Evolutionary conservation across 2,113 vertebrate species (phyloP), one percentile per base, ranked within the genome.

Genomic region (Addax nasomaculatus): DNA sequence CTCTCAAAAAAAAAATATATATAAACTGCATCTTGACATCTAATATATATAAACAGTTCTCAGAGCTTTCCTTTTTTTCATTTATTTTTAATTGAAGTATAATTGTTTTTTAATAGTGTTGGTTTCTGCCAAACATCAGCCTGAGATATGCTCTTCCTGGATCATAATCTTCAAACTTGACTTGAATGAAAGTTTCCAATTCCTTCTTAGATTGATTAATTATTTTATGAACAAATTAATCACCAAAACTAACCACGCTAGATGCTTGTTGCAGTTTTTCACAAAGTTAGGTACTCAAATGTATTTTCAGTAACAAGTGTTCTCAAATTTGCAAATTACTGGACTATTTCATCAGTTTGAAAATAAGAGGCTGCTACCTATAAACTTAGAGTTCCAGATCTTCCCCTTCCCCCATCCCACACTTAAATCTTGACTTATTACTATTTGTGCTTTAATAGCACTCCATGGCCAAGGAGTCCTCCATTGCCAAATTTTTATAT

Each of bases 321-420:
- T 90, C 3, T 47, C 43, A 93, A 85, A 62, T 94, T 89, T 60
- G 13, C 21, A 88, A 85, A 88, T 27, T 33, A 90, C 10, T 13
- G 6, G 23, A 67, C 11, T 5, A 51, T 25, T 11, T 90, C 36
- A 96, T 85, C 49, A 89, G 57, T 79, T 94, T 94, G 23, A 91
- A 92, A 85, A 23, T 64, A 70, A 55, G 7, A 60, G 27, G 5
- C 39, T 23, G 49, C 1, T 43, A 5, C 8, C 8, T 87, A 23
- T 92, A 80, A 62, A 89, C 23, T 53, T 29, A 88, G 8, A 39
- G 13, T 39, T 58, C 7, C 3, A 21, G 4, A 11, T 4, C 6
- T 60, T 0, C 33, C 7, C 39, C 2, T 70, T 70, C 5, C 10
- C 19, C 19, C 5, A 70, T 39, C 10, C 7, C 3, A 15, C 2